Conservation (phyloP, 2,797 vertebrate genomes). For the Sebastiscus tertius region DNA sequence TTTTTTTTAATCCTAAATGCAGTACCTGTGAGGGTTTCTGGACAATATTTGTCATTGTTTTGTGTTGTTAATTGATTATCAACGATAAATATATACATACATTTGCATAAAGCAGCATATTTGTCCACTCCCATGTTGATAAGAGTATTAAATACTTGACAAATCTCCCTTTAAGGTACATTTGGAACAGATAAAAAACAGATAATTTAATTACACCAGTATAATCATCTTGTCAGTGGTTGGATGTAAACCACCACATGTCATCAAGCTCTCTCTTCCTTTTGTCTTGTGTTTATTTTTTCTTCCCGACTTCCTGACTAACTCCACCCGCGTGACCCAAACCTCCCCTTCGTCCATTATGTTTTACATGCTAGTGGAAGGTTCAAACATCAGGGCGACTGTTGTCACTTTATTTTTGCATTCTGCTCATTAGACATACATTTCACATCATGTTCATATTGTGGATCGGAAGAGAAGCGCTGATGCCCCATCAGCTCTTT, state of each 20-base stretch:
- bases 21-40: too few relatives aligned
- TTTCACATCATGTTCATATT: conserved; percentile 8
- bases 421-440: conserved; percentile 39
- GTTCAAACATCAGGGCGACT: conserved; percentile 9
- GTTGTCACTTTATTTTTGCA: conserved; percentile 12
- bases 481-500: neutral
- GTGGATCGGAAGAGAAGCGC: conserved; percentile 3
- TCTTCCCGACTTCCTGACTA: neutral
- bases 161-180: too few relatives aligned
- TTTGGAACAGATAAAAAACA: too few relatives aligned
- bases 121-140: too few relatives aligned
- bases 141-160: too few relatives aligned
- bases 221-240: neutral
- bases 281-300: neutral
- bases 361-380: conserved; percentile 14
- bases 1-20: too few relatives aligned
- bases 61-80: too few relatives aligned
- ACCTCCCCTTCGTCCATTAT: neutral
- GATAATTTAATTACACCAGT: neutral
- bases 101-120: too few relatives aligned
- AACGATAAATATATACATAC: too few relatives aligned
- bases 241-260: neutral
- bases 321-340: neutral
- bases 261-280: neutral
- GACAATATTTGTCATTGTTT: too few relatives aligned